Conservation (phyloP, 2,888 invertebrate species). For the Scaptomyza parva region DNA sequence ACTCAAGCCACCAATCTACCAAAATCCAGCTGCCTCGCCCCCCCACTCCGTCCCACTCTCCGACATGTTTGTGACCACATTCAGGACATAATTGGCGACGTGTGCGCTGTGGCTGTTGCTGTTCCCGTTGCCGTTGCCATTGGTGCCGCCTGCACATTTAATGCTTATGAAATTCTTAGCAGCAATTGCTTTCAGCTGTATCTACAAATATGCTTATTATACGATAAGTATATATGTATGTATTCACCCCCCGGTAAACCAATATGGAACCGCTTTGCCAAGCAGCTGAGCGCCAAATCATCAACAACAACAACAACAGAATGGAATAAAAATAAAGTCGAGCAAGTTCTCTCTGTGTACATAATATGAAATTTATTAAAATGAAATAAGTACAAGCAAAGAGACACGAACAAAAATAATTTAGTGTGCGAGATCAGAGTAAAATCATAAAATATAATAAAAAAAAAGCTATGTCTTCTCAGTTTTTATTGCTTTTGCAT, state of each 20-base stretch:
- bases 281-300: conserved; percentile 28
- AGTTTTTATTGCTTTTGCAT: conserved; percentile 1
- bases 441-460: background rate
- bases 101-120: conserved; percentile 72
- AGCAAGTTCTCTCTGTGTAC: conserved; percentile 14
- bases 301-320: conserved; percentile 24
- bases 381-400: background rate
- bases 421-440: background rate
- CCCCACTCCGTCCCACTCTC: background rate
- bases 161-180: conserved; percentile 69
- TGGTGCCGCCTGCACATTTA: conserved; percentile 73
- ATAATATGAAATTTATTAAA: conserved; percentile 71
- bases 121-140: conserved; percentile 53
- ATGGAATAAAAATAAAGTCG: background rate
- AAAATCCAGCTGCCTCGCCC: background rate
- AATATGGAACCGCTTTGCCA: conserved; percentile 27
- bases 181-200: conserved; percentile 31
- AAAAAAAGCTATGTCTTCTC: too few species aligned
- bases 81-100: conserved; percentile 68
- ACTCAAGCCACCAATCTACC: conserved; percentile 28
- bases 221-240: background rate
- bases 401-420: too few species aligned
- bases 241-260: conserved; percentile 22
- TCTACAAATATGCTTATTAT: conserved; percentile 6
- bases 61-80: conserved; percentile 18